Conservation (phyloP, 1,140 invertebrate species). For the Neodiprion virginianus region DNA sequence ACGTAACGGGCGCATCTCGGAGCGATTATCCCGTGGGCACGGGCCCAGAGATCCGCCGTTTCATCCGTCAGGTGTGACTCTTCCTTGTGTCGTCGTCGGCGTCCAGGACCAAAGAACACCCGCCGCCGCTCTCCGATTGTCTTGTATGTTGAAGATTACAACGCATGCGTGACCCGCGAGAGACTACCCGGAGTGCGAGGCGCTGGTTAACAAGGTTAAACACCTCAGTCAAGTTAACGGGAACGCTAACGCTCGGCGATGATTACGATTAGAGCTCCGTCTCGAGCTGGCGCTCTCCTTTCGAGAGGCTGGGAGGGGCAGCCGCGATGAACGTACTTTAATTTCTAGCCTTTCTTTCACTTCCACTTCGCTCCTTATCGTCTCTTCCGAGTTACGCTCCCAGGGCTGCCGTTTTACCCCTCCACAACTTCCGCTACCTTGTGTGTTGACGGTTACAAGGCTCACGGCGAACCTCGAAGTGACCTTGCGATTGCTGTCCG, state of each 20-base stretch:
- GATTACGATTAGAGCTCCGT: slow-evolving; percentile 61
- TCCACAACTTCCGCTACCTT: too few species aligned
- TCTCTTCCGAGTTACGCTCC: not conserved
- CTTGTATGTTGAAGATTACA: slow-evolving; percentile 15
- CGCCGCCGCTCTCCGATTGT: slow-evolving; percentile 7
- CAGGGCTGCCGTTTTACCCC: too few species aligned
- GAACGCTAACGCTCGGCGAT: slow-evolving; percentile 61
- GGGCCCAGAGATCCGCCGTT: slow-evolving; percentile 44
- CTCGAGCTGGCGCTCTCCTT: slow-evolving; percentile 37
- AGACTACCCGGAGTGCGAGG: slow-evolving; percentile 34
- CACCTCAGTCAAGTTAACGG: slow-evolving; percentile 62
- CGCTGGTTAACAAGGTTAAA: slow-evolving; percentile 62
- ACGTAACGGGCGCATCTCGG: not conserved
- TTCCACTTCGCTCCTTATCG: not conserved
- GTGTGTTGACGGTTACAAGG: too few species aligned
- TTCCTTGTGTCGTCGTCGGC: slow-evolving; percentile 31
- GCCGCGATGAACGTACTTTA: slow-evolving; percentile 3
- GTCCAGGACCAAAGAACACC: not conserved
- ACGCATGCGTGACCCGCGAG: slow-evolving; percentile 9
- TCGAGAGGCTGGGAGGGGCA: slow-evolving; percentile 11
- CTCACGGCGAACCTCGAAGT: too few species aligned
- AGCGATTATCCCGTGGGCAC: slow-evolving; percentile 33
- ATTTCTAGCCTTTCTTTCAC: slow-evolving; percentile 7
- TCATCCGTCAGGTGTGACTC: slow-evolving; percentile 46
- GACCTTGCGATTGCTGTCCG: too few species aligned